These are phyloP conservation scores for Agapornis canus DNA, from an alignment of 2,797 vertebrate species.

Conservation along the genomic window DNA sequence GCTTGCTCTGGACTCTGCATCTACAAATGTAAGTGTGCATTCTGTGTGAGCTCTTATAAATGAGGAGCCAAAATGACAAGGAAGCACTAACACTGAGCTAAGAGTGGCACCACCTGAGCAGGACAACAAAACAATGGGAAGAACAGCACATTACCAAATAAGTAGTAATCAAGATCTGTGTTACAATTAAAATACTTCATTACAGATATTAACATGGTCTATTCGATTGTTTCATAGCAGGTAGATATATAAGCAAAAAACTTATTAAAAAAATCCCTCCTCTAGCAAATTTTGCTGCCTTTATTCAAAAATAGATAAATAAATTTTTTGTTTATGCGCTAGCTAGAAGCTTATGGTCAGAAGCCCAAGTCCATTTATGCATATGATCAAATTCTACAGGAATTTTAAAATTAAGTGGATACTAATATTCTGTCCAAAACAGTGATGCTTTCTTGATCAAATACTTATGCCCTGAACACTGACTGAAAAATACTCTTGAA, in stretches of 20 bases:
- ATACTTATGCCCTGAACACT: background rate
- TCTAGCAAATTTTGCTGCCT: background rate
- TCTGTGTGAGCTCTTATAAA: background rate
- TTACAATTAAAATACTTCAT: background rate
- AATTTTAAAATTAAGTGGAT: background rate
- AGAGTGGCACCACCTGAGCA: background rate
- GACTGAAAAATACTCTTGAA: background rate
- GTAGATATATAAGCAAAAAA: background rate
- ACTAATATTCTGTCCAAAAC: background rate
- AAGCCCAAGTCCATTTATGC: background rate
- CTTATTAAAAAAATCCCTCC: background rate
- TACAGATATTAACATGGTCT: background rate
- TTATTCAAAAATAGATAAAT: background rate
- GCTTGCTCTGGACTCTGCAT: background rate
- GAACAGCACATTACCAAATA: background rate
- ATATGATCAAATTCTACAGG: background rate
- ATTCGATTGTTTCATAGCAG: background rate
- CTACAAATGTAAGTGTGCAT: background rate
- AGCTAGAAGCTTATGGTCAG: background rate
- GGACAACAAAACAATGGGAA: background rate
- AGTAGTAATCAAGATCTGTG: background rate
- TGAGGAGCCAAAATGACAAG: background rate
- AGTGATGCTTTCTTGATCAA: background rate
- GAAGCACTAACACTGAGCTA: background rate
- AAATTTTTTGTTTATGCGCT: fast-evolving